These are phyloP conservation scores for Rhinolophus sinicus DNA, from an alignment of 2,113 vertebrate species.

Conservation along the genomic window DNA sequence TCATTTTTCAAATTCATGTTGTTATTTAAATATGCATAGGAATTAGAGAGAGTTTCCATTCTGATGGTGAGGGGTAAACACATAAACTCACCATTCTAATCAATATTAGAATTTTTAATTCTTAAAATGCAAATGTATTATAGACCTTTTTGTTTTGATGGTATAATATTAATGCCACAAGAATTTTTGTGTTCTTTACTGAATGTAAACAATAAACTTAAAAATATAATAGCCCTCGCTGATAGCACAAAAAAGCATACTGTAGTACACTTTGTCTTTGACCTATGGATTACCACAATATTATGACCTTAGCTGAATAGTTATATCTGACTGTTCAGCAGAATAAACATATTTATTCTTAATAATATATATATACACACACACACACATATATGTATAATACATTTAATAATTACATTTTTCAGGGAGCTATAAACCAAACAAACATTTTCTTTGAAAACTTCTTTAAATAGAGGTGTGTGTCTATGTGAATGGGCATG, in stretches of 20 bases:
- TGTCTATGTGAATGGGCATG: neutral
- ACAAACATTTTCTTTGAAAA: slow-evolving; percentile 5
- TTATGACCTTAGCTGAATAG: neutral
- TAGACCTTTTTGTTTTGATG: neutral
- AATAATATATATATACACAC: neutral
- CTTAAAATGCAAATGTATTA: neutral
- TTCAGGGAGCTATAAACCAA: neutral
- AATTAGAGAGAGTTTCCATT: neutral
- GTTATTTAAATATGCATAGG: neutral
- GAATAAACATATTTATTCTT: slow-evolving; percentile 15
- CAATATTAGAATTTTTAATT: neutral
- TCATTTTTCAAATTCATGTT: neutral
- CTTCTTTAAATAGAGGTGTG: neutral
- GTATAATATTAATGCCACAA: neutral
- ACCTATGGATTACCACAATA: neutral
- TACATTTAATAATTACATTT: neutral
- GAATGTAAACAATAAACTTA: neutral
- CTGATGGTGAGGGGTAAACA: neutral
- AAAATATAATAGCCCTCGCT: neutral
- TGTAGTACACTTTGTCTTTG: neutral
- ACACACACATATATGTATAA: too few relatives aligned
- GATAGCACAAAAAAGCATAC: neutral
- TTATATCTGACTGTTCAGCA: neutral
- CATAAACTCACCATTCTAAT: neutral
- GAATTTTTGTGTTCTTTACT: neutral